Conservation (phyloP, 2,888 invertebrate genomes). For the Ichneumoninae sp. region DNA sequence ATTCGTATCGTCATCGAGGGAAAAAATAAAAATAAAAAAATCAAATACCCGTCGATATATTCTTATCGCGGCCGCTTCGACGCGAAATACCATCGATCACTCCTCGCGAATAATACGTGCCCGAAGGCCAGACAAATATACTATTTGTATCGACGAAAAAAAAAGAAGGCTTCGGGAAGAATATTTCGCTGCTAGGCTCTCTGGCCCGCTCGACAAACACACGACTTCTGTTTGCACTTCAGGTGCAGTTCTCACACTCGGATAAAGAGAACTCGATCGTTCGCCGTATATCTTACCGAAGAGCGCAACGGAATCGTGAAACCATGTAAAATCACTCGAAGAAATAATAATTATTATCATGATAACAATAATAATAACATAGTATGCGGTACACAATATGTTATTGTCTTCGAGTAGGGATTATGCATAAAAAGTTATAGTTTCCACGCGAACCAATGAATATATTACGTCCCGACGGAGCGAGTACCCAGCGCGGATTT, state of each 20-base stretch:
- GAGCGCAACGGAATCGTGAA: not conserved
- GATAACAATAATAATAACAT: not conserved
- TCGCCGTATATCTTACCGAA: not conserved
- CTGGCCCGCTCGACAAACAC: conserved; percentile 42
- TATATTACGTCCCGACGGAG: conserved; percentile 3
- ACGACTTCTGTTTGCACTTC: conserved; percentile 71
- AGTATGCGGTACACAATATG: conserved; percentile 49
- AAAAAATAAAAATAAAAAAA: conserved; percentile 36
- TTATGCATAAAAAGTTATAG: conserved; percentile 57
- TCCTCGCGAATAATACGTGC: conserved; percentile 59
- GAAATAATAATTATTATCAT: not conserved
- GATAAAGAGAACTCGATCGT: conserved; percentile 46
- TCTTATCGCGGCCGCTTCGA: conserved; percentile 55
- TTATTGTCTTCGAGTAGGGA: conserved; percentile 48
- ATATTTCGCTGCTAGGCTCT: conserved; percentile 44
- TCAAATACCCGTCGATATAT: conserved; percentile 38
- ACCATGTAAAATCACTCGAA: not conserved
- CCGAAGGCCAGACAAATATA: conserved; percentile 60
- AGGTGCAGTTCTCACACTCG: conserved; percentile 76
- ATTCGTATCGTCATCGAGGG: conserved; percentile 27
- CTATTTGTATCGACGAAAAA: conserved; percentile 17
- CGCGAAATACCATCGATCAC: conserved; percentile 63
- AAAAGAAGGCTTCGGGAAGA: conserved; percentile 26
- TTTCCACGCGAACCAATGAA: conserved; percentile 59
- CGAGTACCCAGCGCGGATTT: not conserved